Conservation (phyloP, 2,797 vertebrate species). For the Dryobates pubescens region DNA sequence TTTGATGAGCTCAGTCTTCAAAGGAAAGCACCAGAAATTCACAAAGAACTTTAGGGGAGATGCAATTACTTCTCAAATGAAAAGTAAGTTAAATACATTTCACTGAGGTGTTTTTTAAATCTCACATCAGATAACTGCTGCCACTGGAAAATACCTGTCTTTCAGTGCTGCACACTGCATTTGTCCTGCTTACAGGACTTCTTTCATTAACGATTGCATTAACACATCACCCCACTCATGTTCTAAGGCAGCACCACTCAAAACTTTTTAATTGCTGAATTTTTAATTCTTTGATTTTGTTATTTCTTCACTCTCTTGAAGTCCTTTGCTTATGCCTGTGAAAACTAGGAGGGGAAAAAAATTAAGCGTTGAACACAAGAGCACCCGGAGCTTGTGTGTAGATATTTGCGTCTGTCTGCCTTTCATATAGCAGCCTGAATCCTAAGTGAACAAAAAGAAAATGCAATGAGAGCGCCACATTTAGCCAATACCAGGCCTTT, state of each 20-base stretch:
- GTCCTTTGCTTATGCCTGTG: not conserved
- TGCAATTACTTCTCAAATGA: not conserved
- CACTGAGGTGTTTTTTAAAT: not conserved
- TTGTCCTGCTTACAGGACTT: not conserved
- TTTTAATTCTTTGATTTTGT: slow-evolving; percentile 31
- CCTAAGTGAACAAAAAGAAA: not conserved
- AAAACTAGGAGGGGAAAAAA: not conserved
- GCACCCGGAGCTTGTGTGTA: not conserved
- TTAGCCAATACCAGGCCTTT: not conserved
- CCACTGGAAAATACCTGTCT: slow-evolving; percentile 21
- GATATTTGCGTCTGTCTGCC: not conserved
- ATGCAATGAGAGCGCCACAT: not conserved
- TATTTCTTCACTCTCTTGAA: not conserved
- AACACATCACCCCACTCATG: slow-evolving; percentile 39
- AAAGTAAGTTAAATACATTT: slow-evolving; percentile 13
- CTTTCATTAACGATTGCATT: slow-evolving; percentile 30
- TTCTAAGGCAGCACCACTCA: slow-evolving; percentile 42
- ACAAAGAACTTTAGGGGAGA: slow-evolving; percentile 11
- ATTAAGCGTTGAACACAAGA: not conserved
- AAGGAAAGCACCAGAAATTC: not conserved
- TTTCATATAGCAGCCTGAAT: not conserved
- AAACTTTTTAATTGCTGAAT: slow-evolving; percentile 25
- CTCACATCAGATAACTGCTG: slow-evolving; percentile 21
- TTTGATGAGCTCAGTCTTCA: slow-evolving; percentile 9
- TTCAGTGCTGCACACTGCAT: not conserved